Conservation (phyloP, 2,113 vertebrate species). For the Sinosuthora webbiana region DNA sequence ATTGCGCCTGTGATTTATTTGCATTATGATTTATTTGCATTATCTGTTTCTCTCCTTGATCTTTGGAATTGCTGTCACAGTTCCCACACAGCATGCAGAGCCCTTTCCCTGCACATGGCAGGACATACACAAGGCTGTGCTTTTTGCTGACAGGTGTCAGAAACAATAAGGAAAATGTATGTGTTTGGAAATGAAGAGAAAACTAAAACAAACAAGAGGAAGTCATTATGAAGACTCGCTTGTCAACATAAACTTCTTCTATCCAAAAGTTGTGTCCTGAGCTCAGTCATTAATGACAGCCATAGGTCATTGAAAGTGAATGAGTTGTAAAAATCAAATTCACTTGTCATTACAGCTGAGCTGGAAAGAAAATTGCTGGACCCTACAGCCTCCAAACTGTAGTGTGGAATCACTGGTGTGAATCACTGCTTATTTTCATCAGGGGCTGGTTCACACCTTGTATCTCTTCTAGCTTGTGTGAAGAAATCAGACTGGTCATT, state of each 20-base stretch:
- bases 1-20: constrained; percentile 14
- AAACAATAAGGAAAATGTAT: constrained; percentile 10
- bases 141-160: constrained; percentile 36
- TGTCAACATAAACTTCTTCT: neutral
- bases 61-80: constrained; percentile 24
- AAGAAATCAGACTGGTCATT: neutral
- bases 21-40: constrained; percentile 35
- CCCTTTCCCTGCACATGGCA: neutral
- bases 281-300: neutral
- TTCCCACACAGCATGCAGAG: neutral
- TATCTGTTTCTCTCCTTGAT: constrained; percentile 26
- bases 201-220: neutral
- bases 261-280: neutral
- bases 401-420: neutral
- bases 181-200: neutral
- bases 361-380: neutral
- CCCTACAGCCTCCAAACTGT: neutral
- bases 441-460: neutral
- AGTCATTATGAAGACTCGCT: neutral
- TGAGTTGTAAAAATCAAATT: neutral
- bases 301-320: neutral
- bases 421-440: neutral
- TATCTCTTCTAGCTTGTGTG: neutral
- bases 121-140: neutral
- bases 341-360: neutral